Evolutionary conservation across 1,140 invertebrate genomes (phyloP).

Genomic region (Nasonia giraulti): DNA sequence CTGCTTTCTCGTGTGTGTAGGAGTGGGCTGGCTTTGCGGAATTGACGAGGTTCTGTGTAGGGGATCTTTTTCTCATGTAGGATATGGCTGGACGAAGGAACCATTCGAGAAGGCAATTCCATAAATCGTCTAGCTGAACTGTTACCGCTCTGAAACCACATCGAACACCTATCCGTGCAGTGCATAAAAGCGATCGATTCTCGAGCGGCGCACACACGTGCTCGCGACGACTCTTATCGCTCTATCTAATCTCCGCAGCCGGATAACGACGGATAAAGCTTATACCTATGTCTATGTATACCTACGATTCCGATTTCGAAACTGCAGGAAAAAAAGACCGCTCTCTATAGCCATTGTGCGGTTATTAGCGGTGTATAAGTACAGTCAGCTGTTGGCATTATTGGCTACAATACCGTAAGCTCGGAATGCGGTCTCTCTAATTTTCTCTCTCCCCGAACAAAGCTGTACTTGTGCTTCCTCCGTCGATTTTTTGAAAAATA

Average conservation of each 20-base stretch:
- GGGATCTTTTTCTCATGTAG: background rate
- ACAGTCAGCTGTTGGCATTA: too few relatives aligned
- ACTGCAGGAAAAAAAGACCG: background rate
- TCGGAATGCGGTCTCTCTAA: too few relatives aligned
- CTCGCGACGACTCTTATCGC: background rate
- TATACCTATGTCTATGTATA: background rate
- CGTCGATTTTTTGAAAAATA: too few relatives aligned
- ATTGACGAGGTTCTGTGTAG: background rate
- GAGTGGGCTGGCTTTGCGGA: conserved; percentile 7
- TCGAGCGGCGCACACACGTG: background rate
- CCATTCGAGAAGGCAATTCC: too few relatives aligned
- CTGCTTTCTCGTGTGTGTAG: conserved; percentile 19
- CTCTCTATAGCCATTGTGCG: too few relatives aligned
- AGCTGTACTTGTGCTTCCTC: too few relatives aligned
- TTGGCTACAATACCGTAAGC: too few relatives aligned
- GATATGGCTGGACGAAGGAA: background rate
- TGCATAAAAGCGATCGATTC: background rate
- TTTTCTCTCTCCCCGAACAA: too few relatives aligned
- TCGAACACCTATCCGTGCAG: too few relatives aligned
- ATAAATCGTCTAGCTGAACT: background rate
- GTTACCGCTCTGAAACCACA: too few relatives aligned
- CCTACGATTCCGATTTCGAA: background rate
- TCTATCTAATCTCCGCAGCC: conserved; percentile 7
- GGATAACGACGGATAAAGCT: conserved; percentile 12
- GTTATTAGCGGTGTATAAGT: too few relatives aligned